Conservation (phyloP, 1,140 invertebrate species). For the Magallana gigas region DNA sequence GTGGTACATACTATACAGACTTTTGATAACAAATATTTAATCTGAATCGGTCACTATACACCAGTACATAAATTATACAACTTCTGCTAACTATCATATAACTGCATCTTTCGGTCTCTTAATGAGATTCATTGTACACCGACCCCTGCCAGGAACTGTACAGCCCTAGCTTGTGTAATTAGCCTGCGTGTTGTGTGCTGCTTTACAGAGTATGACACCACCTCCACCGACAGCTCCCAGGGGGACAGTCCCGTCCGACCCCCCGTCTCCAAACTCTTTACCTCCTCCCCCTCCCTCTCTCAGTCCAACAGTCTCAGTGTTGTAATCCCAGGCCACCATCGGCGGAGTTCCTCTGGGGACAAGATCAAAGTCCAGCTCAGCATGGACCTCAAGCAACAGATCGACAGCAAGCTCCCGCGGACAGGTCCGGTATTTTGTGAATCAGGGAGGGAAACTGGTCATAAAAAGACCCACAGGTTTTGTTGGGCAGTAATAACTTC, state of each 20-base stretch:
- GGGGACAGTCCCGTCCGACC: conserved; percentile 41
- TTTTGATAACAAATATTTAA: too few relatives aligned
- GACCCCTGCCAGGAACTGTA: conserved; percentile 16
- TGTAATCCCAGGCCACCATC: conserved; percentile 66
- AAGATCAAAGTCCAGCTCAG: conserved; percentile 75
- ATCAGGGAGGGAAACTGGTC: too few relatives aligned
- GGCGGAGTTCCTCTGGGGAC: conserved; percentile 75
- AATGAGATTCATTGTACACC: not conserved
- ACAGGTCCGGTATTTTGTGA: conserved; percentile 66
- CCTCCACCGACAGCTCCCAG: conserved; percentile 55
- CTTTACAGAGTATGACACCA: conserved; percentile 62
- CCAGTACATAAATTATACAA: too few relatives aligned
- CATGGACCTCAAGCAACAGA: conserved; percentile 73
- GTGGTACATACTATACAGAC: too few relatives aligned
- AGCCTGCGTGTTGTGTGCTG: conserved; percentile 37
- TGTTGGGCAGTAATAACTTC: not conserved
- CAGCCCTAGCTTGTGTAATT: not conserved
- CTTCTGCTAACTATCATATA: not conserved
- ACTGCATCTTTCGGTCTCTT: not conserved
- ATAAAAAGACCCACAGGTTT: not conserved
- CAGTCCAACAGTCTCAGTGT: conserved; percentile 47
- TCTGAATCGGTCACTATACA: too few relatives aligned
- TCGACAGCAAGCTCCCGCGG: conserved; percentile 59
- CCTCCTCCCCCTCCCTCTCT: conserved; percentile 69
- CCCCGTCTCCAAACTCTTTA: conserved; percentile 64